Percentiles rank a stretch among this genome's conserved stretches.
Conservation (phyloP, 53 echinoderm and acorn worm genomes). For the Echinometra lucunter region DNA sequence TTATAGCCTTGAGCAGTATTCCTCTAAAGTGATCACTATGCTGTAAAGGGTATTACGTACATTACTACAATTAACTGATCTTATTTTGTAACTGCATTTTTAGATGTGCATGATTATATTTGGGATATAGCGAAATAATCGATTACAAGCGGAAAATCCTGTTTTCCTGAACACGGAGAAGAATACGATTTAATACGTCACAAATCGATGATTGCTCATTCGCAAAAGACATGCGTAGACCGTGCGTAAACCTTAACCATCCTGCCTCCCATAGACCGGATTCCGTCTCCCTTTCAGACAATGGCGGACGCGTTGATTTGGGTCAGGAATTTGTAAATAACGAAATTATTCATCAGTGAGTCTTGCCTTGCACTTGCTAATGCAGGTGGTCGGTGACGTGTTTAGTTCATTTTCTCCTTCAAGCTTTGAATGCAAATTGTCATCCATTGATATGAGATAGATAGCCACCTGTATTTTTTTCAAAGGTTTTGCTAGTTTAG, state of each 20-base stretch:
- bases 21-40: too few species aligned
- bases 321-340: constrained; percentile 12
- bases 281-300: background rate
- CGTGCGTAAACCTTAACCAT: too few species aligned
- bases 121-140: background rate
- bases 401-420: background rate
- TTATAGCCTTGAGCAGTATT: too few species aligned
- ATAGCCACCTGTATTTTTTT: background rate
- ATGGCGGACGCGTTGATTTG: background rate
- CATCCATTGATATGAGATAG: background rate
- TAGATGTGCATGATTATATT: background rate
- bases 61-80: too few species aligned
- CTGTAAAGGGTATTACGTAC: too few species aligned
- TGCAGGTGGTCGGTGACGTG: background rate
- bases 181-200: background rate
- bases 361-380: background rate
- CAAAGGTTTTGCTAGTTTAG: background rate
- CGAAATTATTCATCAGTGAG: background rate
- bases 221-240: background rate
- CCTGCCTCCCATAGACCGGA: background rate
- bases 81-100: too few species aligned
- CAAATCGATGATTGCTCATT: background rate
- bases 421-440: background rate
- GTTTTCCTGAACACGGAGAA: background rate
- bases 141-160: background rate